These are phyloP conservation scores for Chrosomus eos DNA, from an alignment of 2,797 vertebrate genomes.

Conservation along the genomic window DNA sequence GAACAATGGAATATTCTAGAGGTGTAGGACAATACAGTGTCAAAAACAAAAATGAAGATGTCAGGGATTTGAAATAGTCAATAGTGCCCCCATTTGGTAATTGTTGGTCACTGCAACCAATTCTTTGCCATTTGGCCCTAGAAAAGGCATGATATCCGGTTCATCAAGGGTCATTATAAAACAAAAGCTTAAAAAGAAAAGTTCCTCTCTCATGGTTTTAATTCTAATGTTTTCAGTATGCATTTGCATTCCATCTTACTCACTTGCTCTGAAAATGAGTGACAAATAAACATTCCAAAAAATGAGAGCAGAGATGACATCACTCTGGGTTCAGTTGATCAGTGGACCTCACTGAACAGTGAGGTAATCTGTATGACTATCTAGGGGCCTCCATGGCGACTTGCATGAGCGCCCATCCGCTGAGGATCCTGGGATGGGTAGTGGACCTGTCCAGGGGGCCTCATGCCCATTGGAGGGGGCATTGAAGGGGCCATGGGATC, in stretches of 20 bases:
- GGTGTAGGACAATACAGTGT: background rate
- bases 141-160: background rate
- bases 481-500: constrained; percentile 90
- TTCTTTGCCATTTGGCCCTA: constrained; percentile 3
- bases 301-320: background rate
- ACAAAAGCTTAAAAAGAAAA: background rate
- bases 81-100: constrained; percentile 50
- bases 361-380: constrained; percentile 30
- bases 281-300: constrained; percentile 21
- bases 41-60: background rate
- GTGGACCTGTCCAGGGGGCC: constrained; percentile 96
- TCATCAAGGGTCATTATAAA: constrained; percentile 12
- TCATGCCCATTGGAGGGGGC: constrained; percentile 91
- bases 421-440: constrained; percentile 99
- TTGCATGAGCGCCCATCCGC: constrained; percentile 95
- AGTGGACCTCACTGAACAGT: background rate
- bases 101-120: constrained; percentile 56
- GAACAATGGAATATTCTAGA: constrained; percentile 19
- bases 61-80: constrained; percentile 15
- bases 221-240: background rate
- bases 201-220: background rate
- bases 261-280: constrained; percentile 35
- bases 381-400: constrained; percentile 83
- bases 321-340: background rate
- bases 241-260: background rate